A percentile compares a stretch with the other conserved stretches of the same genome.
Conservation (phyloP, 2,113 vertebrate genomes). For the Smithornis capensis region DNA sequence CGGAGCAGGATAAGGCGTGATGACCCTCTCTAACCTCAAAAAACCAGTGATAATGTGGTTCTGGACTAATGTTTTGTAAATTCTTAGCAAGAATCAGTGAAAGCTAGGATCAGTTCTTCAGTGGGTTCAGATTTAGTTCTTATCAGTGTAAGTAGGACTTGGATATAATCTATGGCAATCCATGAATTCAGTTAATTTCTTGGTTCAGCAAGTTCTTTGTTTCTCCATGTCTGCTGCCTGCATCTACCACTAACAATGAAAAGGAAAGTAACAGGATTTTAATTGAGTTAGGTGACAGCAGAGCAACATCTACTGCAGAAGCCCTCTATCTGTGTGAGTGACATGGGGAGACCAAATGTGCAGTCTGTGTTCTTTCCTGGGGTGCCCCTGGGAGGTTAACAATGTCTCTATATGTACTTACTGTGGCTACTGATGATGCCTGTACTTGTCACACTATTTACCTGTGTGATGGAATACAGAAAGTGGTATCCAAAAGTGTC, state of each 20-base stretch:
- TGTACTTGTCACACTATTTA: background rate
- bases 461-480: background rate
- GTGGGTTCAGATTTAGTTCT: background rate
- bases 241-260: background rate
- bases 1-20: background rate
- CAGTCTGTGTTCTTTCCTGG: background rate
- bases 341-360: background rate
- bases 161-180: background rate
- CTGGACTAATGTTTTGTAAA: background rate
- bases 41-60: background rate
- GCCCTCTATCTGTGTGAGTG: background rate
- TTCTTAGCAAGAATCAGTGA: background rate
- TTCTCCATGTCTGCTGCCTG: background rate
- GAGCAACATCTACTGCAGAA: background rate
- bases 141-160: background rate
- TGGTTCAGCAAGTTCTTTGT: background rate
- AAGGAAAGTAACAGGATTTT: background rate
- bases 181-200: background rate
- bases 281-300: background rate
- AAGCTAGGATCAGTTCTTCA: background rate
- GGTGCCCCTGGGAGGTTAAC: background rate
- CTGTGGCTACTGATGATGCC: background rate
- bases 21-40: background rate
- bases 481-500: background rate
- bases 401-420: fast-evolving